Conservation (phyloP, 2,113 vertebrate genomes). For the Engystomops pustulosus region DNA sequence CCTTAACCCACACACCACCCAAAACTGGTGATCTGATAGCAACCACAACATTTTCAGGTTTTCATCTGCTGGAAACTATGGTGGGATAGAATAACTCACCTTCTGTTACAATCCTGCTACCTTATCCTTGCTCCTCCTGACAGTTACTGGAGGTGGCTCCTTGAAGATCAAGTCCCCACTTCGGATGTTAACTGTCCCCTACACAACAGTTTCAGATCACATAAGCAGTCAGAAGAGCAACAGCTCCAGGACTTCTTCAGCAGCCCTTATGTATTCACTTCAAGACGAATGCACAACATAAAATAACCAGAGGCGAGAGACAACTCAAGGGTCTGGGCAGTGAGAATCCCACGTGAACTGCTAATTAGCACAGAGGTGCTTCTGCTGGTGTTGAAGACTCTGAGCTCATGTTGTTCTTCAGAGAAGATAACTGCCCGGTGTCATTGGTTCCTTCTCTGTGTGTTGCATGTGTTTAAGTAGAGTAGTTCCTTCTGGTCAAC, state of each 20-base stretch:
- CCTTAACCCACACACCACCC: conserved; percentile 23
- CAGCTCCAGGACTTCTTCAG: conserved; percentile 3
- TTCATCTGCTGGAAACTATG: neutral
- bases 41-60: neutral
- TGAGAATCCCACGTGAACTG: neutral
- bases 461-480: conserved; percentile 58
- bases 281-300: conserved; percentile 17
- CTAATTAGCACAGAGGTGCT: conserved; percentile 24
- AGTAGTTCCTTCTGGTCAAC: conserved; percentile 53
- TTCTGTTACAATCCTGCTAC: conserved; percentile 39
- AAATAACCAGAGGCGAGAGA: neutral
- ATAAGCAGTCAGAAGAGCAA: conserved; percentile 7
- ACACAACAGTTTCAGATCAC: conserved; percentile 30
- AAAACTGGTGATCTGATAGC: conserved; percentile 40
- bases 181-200: neutral
- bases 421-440: conserved; percentile 30
- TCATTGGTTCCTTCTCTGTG: conserved; percentile 58
- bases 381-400: conserved; percentile 13
- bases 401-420: conserved; percentile 36
- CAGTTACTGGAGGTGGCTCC: neutral
- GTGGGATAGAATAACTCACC: conserved; percentile 48
- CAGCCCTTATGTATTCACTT: conserved; percentile 10
- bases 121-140: conserved; percentile 38
- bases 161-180: conserved; percentile 27
- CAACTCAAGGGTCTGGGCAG: neutral